phyloP scores from a whole-genome alignment of 2,888 invertebrate species.

The Aphrophora alni region DNA sequence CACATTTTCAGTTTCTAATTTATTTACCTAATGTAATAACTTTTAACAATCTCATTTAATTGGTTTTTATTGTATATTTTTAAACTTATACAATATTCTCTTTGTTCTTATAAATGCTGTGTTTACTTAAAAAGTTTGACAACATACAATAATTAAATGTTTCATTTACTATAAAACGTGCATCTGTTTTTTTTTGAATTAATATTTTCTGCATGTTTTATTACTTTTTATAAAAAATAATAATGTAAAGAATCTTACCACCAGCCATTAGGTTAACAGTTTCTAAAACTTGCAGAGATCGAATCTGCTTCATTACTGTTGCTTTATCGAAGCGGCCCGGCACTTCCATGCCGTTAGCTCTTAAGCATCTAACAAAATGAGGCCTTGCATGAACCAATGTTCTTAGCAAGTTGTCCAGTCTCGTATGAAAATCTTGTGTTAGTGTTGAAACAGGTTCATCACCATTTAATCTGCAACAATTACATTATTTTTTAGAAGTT shows the following conservation, averaged over 20 bases:
- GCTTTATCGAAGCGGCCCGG: constrained; percentile 84
- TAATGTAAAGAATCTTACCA: constrained; percentile 58
- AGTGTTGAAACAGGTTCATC: constrained; percentile 87
- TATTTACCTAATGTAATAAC: too few relatives aligned
- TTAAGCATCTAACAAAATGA: constrained; percentile 92
- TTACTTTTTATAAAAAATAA: too few relatives aligned
- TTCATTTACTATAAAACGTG: too few relatives aligned
- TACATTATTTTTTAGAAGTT: background rate
- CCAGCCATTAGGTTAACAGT: constrained; percentile 95
- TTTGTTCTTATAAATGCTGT: too few relatives aligned
- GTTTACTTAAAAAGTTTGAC: too few relatives aligned
- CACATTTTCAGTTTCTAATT: too few relatives aligned
- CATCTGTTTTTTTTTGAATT: too few relatives aligned
- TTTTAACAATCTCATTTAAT: too few relatives aligned
- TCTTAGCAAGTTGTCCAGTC: constrained; percentile 88
- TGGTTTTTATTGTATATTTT: too few relatives aligned
- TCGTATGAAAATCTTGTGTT: constrained; percentile 94
- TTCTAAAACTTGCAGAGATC: constrained; percentile 89
- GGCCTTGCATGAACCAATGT: constrained; percentile 92
- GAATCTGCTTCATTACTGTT: constrained; percentile 85
- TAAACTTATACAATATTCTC: too few relatives aligned
- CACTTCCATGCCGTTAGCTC: constrained; percentile 83
- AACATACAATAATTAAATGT: too few relatives aligned
- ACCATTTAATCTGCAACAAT: constrained; percentile 67
- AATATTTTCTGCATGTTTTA: too few relatives aligned